phyloP scores from a whole-genome alignment of 2,113 vertebrate genomes.

The Channa maculata region DNA sequence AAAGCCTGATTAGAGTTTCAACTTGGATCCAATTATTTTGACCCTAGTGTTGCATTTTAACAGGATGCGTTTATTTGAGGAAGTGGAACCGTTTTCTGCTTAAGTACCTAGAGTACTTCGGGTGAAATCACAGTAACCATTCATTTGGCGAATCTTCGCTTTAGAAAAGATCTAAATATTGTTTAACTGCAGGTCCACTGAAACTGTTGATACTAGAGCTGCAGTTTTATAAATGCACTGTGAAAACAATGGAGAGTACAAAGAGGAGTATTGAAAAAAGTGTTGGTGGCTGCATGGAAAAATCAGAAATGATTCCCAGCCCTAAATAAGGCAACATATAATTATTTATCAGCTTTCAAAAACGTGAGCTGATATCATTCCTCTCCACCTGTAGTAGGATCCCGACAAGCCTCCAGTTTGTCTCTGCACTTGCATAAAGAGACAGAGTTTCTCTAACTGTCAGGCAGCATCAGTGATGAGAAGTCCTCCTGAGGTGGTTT shows the following conservation, averaged over 20 bases:
- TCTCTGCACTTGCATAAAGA: constrained; percentile 25
- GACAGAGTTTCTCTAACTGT: constrained; percentile 4
- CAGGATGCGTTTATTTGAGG: background rate
- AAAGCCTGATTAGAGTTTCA: background rate
- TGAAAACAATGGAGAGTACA: too few species aligned
- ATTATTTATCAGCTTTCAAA: background rate
- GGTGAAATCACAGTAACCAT: background rate
- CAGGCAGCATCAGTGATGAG: constrained; percentile 14
- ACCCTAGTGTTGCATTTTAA: background rate
- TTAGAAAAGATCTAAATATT: constrained; percentile 32
- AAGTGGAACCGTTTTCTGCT: background rate
- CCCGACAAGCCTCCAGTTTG: constrained; percentile 18
- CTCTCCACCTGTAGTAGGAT: background rate
- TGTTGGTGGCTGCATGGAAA: too few species aligned
- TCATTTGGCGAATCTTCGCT: constrained; percentile 26
- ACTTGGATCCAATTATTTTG: background rate
- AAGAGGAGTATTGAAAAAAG: too few species aligned
- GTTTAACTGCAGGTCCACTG: background rate
- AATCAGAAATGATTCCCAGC: too few species aligned
- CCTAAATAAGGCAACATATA: too few species aligned
- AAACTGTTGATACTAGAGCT: background rate
- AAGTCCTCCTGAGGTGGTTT: constrained; percentile 25
- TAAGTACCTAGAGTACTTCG: background rate
- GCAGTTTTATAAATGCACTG: too few species aligned
- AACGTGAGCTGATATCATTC: background rate